Evolutionary conservation across 92 coral and sea anemone species (phyloP).

Genomic region (Zoanthus sansibaricus): DNA sequence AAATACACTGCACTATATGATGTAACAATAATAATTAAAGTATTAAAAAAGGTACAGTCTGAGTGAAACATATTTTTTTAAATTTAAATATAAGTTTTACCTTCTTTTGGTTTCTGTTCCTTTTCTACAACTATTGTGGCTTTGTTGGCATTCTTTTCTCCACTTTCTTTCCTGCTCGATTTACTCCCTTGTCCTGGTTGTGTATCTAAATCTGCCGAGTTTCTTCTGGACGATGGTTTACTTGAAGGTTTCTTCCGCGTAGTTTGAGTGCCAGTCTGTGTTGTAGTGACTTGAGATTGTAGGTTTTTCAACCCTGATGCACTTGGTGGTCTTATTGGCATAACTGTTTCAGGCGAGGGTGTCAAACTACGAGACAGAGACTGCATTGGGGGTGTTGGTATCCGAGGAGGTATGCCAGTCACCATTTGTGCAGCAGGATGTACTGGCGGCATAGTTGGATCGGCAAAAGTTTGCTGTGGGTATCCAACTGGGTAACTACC

Average conservation of each 20-base stretch:
- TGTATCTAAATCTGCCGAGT: slow-evolving; percentile 73
- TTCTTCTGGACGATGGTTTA: slow-evolving; percentile 81
- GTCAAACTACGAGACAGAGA: slow-evolving; percentile 77
- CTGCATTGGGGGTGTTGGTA: slow-evolving; percentile 79
- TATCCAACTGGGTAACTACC: slow-evolving; percentile 76
- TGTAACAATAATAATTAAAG: too few relatives aligned
- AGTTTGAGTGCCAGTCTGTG: slow-evolving; percentile 87
- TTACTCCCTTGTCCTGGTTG: slow-evolving; percentile 51
- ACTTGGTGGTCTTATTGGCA: slow-evolving; percentile 58
- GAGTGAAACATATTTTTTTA: too few relatives aligned
- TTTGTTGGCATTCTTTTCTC: slow-evolving; percentile 38
- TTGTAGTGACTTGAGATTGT: slow-evolving; percentile 75
- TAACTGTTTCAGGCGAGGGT: slow-evolving; percentile 88
- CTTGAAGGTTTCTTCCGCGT: slow-evolving; percentile 71
- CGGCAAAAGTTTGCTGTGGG: slow-evolving; percentile 52
- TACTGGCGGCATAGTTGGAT: slow-evolving; percentile 52
- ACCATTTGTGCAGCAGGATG: slow-evolving; percentile 62
- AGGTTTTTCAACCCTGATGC: slow-evolving; percentile 50
- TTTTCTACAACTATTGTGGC: neutral
- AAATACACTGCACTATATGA: too few relatives aligned
- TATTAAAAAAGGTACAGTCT: too few relatives aligned
- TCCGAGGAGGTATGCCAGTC: slow-evolving; percentile 74
- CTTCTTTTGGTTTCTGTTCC: slow-evolving; percentile 68
- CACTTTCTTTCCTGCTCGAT: slow-evolving; percentile 43
- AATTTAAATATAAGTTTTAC: slow-evolving; percentile 3